Percentiles rank a stretch among this genome's conserved stretches.
These are phyloP conservation scores for Drosophila funebris DNA, from an alignment of 1,140 invertebrate species.

Conservation along the genomic window DNA sequence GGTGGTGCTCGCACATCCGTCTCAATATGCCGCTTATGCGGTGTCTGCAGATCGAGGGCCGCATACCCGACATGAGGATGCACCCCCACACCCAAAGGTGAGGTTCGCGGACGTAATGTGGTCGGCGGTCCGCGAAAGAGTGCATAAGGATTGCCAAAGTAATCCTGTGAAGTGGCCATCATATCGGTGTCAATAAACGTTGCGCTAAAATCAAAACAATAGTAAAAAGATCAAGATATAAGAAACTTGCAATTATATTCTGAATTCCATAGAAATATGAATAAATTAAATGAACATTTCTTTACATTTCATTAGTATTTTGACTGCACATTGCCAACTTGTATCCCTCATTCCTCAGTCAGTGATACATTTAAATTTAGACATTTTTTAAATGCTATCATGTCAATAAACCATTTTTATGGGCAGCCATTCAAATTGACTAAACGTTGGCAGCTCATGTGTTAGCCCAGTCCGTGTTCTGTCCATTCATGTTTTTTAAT, in stretches of 20 bases:
- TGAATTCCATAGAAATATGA: too few relatives aligned
- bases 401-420: slow-evolving; percentile 66
- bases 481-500: slow-evolving; percentile 77
- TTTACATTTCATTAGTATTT: neutral
- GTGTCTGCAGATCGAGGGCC: slow-evolving; percentile 76
- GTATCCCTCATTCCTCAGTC: too few relatives aligned
- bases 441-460: slow-evolving; percentile 58
- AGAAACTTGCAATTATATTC: neutral
- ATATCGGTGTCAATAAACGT: slow-evolving; percentile 43
- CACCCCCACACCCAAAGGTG: slow-evolving; percentile 62
- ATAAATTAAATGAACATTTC: neutral
- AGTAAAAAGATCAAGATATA: neutral
- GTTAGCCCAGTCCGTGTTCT: slow-evolving; percentile 5
- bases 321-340: neutral
- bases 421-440: slow-evolving; percentile 51
- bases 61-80: slow-evolving; percentile 58
- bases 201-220: slow-evolving; percentile 24
- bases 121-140: slow-evolving; percentile 78
- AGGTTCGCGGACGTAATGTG: slow-evolving; percentile 72
- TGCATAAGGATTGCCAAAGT: slow-evolving; percentile 81
- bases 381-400: slow-evolving; percentile 40
- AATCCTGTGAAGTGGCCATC: slow-evolving; percentile 83
- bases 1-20: slow-evolving; percentile 71
- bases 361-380: neutral
- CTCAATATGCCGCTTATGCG: slow-evolving; percentile 72